Evolutionary conservation across 2,113 vertebrate genomes (phyloP), one percentile per base, ranked within the genome.

Genomic region (Hiodon tergisus): DNA sequence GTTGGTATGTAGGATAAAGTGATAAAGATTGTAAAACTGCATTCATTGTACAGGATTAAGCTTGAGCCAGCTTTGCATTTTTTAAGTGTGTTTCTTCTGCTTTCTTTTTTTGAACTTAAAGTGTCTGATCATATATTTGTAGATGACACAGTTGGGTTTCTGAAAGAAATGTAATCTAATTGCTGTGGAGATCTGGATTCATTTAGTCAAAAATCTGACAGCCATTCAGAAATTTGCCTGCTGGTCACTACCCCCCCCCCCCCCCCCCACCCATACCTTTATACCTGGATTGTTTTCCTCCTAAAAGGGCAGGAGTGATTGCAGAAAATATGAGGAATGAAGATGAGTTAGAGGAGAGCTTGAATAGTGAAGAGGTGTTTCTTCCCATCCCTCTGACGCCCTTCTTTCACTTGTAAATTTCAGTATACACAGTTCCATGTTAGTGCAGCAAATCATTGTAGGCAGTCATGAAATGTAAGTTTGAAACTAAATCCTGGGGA

Each of bases 151-250:
- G 48, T 7, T 16, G 16, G 5, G 9, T 16, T 52, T 48, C 52
- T 50, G 31, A 16, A 59, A 59, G n/a, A n/a, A 31, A 31, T 31
- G 31, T 31, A 31, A 52, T 66, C 53, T 46, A 8, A 47, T 11
- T 71, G 17, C 54, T 68, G 17, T 16, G 51, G 53, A 68, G 53
- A 14, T 68, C 71, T 77, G 76, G 71, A 63, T 46, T 69, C 71
- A 54, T 61, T 77, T 77, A 48, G 8, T 53, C n/a, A 69, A 77
- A 68, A 51, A 51, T 6, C n/a, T 57, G 52, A 16, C 4, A 52
- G 54, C 31, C 5, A 13, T 75, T 17, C 65, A 67, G 5, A 55
- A 75, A 69, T 6, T 51, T 52, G 13, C 46, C 55, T 70, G 67
- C 48, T 47, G 52, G 60, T 14, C 62, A 11, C 46, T 10, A 46